Evolutionary conservation across 2,888 invertebrate species (phyloP), one percentile per base, ranked within the genome.

Genomic region (Hypsopygia costalis): DNA sequence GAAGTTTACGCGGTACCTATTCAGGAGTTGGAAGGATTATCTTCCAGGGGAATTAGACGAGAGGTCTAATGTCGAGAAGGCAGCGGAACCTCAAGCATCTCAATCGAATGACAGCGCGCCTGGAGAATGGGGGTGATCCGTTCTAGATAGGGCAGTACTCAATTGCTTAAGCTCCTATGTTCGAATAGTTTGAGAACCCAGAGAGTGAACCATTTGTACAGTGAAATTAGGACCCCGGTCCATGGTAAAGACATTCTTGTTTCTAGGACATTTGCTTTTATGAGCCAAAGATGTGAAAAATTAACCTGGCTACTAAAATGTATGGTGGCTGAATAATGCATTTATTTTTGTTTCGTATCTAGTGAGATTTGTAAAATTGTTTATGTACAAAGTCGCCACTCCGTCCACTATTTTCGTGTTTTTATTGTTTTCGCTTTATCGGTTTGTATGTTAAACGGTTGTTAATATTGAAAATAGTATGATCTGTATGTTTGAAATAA

Each of bases 1-100:
- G 50, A 97, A 97, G 73, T 97, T 97, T 67, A 97, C 97, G 0
- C 90, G 97, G 37, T 97, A 97, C 69, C 83, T 97, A 48, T 97
- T 97, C 62, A 91, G 97, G 57, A 97, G 96, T 69, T 97, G 97
- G 97, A 97, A 97, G 77, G 96, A 97, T 69, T 96, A 97, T 69
- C 89, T 97, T 27, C 96, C 96, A 0, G 96, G 95, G 0, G 94
- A 94, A 47, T 79, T 94, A 42, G 83, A 87, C n/a, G 85, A 81
- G 36, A 60, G 62, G 31, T 29, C 39, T 8, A 48, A 44, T 7
- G 28, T 41, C 1, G 46, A 51, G n/a, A 11, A 41, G 1, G 22
- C 27, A 3, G 20, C 33, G 1, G 47, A 46, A 22, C 43, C 34
- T 1, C 47, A 49, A 6, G 51, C 50, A 11, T 40, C 50, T 9